Conservation (phyloP, 2,888 invertebrate species). For the Troglohyphantes excavatus region DNA sequence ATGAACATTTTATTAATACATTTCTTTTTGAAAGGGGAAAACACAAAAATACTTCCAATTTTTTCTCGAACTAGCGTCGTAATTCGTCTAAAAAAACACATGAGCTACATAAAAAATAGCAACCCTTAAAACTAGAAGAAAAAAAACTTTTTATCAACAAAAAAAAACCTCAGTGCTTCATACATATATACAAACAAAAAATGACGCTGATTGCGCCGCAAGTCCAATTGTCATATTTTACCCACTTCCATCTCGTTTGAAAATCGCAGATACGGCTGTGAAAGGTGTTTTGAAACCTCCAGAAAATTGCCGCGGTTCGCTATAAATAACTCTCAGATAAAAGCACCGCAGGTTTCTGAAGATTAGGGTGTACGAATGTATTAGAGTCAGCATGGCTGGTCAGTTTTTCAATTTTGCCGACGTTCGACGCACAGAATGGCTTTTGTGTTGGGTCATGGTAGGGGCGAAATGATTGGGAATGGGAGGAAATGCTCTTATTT, state of each 20-base stretch:
- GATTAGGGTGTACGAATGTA: too few relatives aligned
- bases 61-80: too few relatives aligned
- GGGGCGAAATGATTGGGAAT: background rate
- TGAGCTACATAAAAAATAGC: too few relatives aligned
- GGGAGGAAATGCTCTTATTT: background rate
- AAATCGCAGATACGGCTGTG: background rate
- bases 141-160: background rate
- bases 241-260: background rate
- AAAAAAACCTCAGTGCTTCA: background rate
- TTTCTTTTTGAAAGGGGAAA: too few relatives aligned
- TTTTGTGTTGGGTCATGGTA: background rate
- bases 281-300: background rate
- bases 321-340: background rate
- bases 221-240: background rate
- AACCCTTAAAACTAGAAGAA: too few relatives aligned
- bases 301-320: background rate
- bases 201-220: background rate
- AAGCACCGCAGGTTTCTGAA: background rate
- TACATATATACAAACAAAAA: background rate
- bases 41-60: too few relatives aligned
- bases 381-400: too few relatives aligned
- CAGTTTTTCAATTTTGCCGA: too few relatives aligned
- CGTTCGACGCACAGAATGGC: background rate
- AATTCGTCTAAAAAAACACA: too few relatives aligned
- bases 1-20: too few relatives aligned